phyloP scores from a whole-genome alignment of 1,140 invertebrate species.

The Meloidogyne floridensis region DNA sequence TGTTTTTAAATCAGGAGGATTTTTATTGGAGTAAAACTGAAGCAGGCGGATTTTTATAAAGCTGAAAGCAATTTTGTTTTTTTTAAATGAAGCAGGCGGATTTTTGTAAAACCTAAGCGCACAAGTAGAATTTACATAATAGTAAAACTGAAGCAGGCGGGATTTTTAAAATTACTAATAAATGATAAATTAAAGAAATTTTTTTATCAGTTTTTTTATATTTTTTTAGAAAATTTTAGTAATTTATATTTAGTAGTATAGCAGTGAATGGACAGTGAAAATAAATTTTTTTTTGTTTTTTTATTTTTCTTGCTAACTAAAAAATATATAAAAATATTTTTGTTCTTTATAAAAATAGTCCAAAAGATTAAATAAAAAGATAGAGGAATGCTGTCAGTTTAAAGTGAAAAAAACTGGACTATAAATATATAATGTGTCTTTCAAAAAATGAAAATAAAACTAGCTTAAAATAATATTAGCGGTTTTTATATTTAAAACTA shows the following conservation, averaged over 20 bases:
- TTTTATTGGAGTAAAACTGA: no score
- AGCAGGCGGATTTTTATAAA: no score
- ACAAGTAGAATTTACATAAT: no score
- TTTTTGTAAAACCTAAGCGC: no score
- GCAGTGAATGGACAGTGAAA: not conserved
- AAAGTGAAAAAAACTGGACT: conserved; percentile 4
- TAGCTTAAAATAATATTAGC: not conserved
- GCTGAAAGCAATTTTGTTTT: no score
- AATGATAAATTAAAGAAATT: no score
- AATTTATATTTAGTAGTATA: not conserved
- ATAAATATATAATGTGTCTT: not conserved
- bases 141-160: no score
- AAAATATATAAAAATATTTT: not conserved
- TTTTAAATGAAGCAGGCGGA: no score
- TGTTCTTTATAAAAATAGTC: not conserved
- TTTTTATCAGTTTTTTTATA: no score
- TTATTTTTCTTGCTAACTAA: conserved; percentile 2
- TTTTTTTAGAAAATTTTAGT: no score
- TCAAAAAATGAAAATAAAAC: not conserved
- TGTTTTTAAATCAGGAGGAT: no score
- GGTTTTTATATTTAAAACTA: not conserved
- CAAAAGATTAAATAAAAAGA: conserved; percentile 1
- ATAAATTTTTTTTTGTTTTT: not conserved
- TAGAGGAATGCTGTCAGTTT: not conserved
- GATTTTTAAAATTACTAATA: no score